Evolutionary conservation across 1,140 invertebrate species (phyloP).

Genomic region (Ctenoplectra terminalis): DNA sequence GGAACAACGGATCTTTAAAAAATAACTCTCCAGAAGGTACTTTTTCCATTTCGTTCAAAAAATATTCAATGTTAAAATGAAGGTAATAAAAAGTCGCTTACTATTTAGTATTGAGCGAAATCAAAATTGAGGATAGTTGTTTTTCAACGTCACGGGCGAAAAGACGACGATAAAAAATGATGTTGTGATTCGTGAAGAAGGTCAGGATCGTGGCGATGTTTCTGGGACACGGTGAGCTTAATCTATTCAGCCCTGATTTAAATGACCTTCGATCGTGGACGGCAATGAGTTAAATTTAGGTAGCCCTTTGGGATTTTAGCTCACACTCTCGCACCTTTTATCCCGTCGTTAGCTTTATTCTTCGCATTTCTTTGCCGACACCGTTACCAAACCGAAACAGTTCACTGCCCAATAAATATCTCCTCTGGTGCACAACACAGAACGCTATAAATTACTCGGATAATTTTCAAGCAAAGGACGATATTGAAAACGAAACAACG

Average conservation of each 20-base stretch:
- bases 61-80: not conserved
- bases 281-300: conserved; percentile 55
- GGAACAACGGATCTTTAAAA: too few relatives aligned
- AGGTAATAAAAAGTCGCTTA: too few relatives aligned
- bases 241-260: conserved; percentile 48
- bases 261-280: conserved; percentile 44
- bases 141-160: too few relatives aligned
- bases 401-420: conserved; percentile 21
- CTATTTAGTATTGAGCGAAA: not conserved
- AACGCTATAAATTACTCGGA: not conserved
- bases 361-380: conserved; percentile 26
- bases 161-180: conserved; percentile 22
- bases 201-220: conserved; percentile 38
- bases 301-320: conserved; percentile 35
- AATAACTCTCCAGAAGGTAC: not conserved
- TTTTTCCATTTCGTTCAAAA: not conserved
- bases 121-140: not conserved
- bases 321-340: conserved; percentile 22
- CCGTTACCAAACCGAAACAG: conserved; percentile 20
- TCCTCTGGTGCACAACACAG: not conserved
- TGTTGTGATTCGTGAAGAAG: not conserved
- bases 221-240: conserved; percentile 44
- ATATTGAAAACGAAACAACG: too few relatives aligned
- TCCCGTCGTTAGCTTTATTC: conserved; percentile 13
- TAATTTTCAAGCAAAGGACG: not conserved